Conservation (phyloP, 1,140 invertebrate species). For the Drosophila chauvacae region DNA sequence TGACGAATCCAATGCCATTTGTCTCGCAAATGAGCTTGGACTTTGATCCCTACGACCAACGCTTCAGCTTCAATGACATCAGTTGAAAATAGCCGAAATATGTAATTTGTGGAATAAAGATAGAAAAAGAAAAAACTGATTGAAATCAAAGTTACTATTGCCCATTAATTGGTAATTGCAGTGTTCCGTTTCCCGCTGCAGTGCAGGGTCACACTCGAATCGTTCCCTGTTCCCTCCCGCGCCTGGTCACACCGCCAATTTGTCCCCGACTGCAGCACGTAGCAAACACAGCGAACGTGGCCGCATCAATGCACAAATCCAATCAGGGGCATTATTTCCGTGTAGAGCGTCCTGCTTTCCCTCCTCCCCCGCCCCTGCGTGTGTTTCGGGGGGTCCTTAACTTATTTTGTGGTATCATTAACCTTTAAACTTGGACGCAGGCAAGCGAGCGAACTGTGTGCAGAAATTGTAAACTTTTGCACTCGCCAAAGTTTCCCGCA, state of each 20-base stretch:
- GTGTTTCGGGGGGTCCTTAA: conserved; percentile 56
- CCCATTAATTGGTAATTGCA: conserved; percentile 8
- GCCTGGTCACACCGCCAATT: conserved; percentile 51
- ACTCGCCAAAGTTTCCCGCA: conserved; percentile 64
- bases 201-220: conserved; percentile 39
- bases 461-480: conserved; percentile 78
- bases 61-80: conserved; percentile 28
- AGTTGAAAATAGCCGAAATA: neutral
- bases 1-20: conserved; percentile 10
- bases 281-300: conserved; percentile 52
- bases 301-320: conserved; percentile 67
- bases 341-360: conserved; percentile 1
- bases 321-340: conserved; percentile 67
- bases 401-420: conserved; percentile 83
- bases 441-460: conserved; percentile 59
- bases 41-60: conserved; percentile 60
- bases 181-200: neutral
- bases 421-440: conserved; percentile 76
- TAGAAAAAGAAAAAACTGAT: neutral
- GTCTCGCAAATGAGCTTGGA: conserved; percentile 53
- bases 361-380: conserved; percentile 2
- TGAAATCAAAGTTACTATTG: neutral
- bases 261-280: conserved; percentile 57
- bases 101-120: neutral
- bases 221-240: neutral